These are phyloP conservation scores for Campylorhamphus procurvoides DNA, from an alignment of 2,113 vertebrate genomes.

Conservation along the genomic window DNA sequence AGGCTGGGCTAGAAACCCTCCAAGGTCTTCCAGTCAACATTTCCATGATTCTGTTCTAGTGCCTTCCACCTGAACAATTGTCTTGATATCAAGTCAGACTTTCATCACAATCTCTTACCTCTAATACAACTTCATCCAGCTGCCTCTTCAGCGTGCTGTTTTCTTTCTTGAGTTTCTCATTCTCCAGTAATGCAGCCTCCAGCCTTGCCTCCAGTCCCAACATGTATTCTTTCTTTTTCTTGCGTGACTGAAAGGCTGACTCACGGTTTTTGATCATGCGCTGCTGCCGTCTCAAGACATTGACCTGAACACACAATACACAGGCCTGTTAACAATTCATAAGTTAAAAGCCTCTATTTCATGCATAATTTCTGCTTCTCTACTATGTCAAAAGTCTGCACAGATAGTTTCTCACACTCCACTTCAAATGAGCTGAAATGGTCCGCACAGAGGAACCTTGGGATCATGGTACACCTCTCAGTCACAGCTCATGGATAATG, in stretches of 20 bases:
- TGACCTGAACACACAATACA: conserved; percentile 70
- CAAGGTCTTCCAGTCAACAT: background rate
- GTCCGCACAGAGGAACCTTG: background rate
- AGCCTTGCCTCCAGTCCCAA: conserved; percentile 86
- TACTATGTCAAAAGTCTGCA: background rate
- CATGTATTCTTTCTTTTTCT: conserved; percentile 96
- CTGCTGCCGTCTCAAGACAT: conserved; percentile 86
- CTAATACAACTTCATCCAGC: conserved; percentile 85
- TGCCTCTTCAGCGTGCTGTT: conserved; percentile 89
- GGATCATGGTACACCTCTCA: background rate
- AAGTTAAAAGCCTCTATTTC: background rate
- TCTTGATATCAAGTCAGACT: background rate
- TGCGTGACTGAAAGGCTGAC: conserved; percentile 92
- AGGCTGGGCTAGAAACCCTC: background rate
- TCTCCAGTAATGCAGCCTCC: conserved; percentile 86
- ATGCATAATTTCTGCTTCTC: background rate
- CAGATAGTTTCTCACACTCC: background rate
- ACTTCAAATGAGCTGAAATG: background rate
- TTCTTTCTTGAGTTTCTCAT: conserved; percentile 88
- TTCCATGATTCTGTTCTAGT: background rate
- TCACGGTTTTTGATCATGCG: conserved; percentile 97
- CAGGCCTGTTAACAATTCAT: background rate
- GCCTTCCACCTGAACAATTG: background rate
- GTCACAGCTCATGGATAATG: background rate
- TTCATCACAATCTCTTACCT: conserved; percentile 74